Base-by-base conservation (phyloP, 2,797 vertebrate genomes). In the Pelochelys cantorii region DNA sequence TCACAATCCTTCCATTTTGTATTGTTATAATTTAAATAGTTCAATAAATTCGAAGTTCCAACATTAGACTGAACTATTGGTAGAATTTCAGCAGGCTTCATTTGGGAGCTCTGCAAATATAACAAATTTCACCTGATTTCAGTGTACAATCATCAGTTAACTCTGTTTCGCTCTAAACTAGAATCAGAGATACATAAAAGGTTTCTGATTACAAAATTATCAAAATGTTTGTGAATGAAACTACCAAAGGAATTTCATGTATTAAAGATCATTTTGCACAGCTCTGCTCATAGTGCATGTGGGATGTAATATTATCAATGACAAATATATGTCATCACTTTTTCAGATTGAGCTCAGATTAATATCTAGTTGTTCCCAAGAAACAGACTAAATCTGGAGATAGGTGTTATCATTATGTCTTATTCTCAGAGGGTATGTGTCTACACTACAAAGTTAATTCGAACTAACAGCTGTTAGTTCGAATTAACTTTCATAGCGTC, bases 211-310 rank as follows among this genome's bases (percentile, higher is more conserved):
- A 91, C 42, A 48, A 48, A 48, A 48, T 48, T 48, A 48, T 48
- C 42, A 48, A 48, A 48, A 48, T 48, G 42, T 68, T 81, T 84
- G 65, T 68, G 42, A 87, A 75, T 83, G 7, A 90, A 91, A 85
- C 88, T 48, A 48, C 2, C 31, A 87, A 87, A 13, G 1, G 79
- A 11, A 55, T 31, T 7, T 53, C 1, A n/a, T 42, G 10, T 10
- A n/a, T 81, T 54, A n/a, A 11, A 88, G 14, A 29, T 83, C 0
- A 42, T 83, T 91, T 82, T 80, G 29, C 4, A 9, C 2, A 60
- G 6, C 0, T 87, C 8, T 0, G 0, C 12, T 84, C 34, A 74
- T n/a, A 74, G 7, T 42, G 3, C 56, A 54, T 82, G 86, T 48
- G 59, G 7, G 5, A 17, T 11, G 0, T 22, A 93, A 56, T 93